phyloP scores from a whole-genome alignment of 2,888 invertebrate genomes.

The Lithosia quadra region DNA sequence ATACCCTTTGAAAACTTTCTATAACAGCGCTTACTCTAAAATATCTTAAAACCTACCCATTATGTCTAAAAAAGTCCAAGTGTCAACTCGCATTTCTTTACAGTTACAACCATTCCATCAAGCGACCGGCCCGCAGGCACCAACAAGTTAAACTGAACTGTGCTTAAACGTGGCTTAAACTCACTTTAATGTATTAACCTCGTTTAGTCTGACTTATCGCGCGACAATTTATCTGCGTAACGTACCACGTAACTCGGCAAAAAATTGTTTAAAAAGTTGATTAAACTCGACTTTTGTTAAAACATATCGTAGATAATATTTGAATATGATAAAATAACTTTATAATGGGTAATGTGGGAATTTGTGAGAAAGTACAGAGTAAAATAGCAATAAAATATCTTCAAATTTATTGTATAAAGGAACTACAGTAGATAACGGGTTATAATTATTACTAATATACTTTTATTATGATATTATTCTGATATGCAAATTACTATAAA shows the following conservation, averaged over 20 bases:
- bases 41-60: neutral
- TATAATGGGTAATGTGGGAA: neutral
- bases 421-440: slow-evolving; percentile 2
- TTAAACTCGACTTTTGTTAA: slow-evolving; percentile 63
- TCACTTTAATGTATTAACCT: slow-evolving; percentile 82
- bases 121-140: slow-evolving; percentile 58
- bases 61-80: slow-evolving; percentile 30
- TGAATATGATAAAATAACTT: neutral
- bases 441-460: neutral
- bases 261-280: slow-evolving; percentile 79
- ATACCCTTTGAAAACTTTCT: neutral
- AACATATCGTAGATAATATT: neutral
- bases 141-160: slow-evolving; percentile 64
- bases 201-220: slow-evolving; percentile 80
- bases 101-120: slow-evolving; percentile 57
- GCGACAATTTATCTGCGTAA: slow-evolving; percentile 74
- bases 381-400: slow-evolving; percentile 3
- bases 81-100: slow-evolving; percentile 55
- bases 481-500: neutral
- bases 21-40: neutral
- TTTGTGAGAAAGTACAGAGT: neutral
- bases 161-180: slow-evolving; percentile 78
- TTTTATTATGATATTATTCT: neutral
- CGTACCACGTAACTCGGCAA: slow-evolving; percentile 64
- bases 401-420: neutral